Base-by-base conservation (phyloP, 53 echinoderm and acorn worm species). In the Echinarachnius parma region DNA sequence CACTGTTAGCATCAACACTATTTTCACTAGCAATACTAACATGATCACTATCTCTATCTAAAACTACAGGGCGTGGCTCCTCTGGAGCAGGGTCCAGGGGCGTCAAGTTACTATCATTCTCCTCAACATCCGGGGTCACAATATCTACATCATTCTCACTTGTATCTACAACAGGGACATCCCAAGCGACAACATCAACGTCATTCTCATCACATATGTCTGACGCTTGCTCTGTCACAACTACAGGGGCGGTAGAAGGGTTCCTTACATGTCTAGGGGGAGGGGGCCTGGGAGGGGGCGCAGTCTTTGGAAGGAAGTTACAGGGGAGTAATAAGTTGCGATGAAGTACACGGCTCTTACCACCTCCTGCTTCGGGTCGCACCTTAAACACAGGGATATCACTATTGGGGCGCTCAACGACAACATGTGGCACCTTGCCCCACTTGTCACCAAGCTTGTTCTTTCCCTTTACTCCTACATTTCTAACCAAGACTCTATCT, bases 311-410 rank as follows among this genome's bases (percentile, higher is more conserved):
- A 3, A 75, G 59, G 9, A 59, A 75, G 22, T 28, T 57, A 28
- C 57, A 55, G 4, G 75, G 75, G 11, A 82, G 59, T 0, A 82
- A 34, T 5, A 82, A 19, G 42, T 82, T 75, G 23, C 65, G 61
- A 46, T 82, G 82, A 9, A 82, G 26, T 0, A 34, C 28, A 20
- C 75, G 61, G 11, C 23, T 44, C 21, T 52, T 34, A 7, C 45
- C 25, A 2, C 7, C 13, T 13, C 20, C 31, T 5, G 5, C 21
- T 42, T 81, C 81, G 2, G 70, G 52, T 5, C 60, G 31, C 10
- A 58, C 80, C 26, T 60, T 62, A 60, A 59, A 80, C 5, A 80
- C 70, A 13, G 80, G 70, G 0, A 69, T 69, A 4, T 69, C 80
- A 21, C 13, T 11, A 52, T 74, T 61, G 11, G 53, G 47, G 16